Evolutionary conservation across 2,888 invertebrate genomes (phyloP).

Genomic region (Alcis repandata): DNA sequence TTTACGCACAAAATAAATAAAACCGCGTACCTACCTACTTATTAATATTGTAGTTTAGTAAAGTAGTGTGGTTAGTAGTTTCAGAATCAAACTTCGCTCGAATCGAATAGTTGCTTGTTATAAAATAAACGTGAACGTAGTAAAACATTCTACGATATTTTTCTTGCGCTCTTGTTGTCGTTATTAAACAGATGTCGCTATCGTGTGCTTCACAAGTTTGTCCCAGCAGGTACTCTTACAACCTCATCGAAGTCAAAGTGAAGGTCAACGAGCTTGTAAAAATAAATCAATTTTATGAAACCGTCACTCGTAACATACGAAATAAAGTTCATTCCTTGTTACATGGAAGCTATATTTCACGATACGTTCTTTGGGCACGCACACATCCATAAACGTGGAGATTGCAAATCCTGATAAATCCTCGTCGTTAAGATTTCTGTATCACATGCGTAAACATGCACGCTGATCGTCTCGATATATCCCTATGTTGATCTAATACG

Average conservation of each 20-base stretch:
- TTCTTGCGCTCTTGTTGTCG: neutral
- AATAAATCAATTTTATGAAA: slow-evolving; percentile 54
- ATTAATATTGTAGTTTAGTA: neutral
- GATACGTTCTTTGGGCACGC: slow-evolving; percentile 56
- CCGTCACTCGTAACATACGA: slow-evolving; percentile 49
- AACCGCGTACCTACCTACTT: neutral
- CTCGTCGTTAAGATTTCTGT: slow-evolving; percentile 68
- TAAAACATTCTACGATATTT: neutral
- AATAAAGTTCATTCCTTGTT: slow-evolving; percentile 49
- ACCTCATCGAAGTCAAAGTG: slow-evolving; percentile 33
- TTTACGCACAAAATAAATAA: slow-evolving; percentile 70
- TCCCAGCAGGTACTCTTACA: neutral
- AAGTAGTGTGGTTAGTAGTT: neutral
- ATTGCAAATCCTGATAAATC: slow-evolving; percentile 64
- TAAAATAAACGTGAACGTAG: neutral
- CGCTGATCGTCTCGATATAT: slow-evolving; percentile 56
- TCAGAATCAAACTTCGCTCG: neutral
- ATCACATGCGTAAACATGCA: slow-evolving; percentile 63
- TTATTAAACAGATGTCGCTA: neutral
- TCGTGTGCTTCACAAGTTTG: neutral
- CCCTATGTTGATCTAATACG: slow-evolving; percentile 43
- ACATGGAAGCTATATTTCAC: slow-evolving; percentile 47
- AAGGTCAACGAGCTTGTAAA: slow-evolving; percentile 47
- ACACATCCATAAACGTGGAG: slow-evolving; percentile 59
- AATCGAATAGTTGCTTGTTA: neutral